Evolutionary conservation across 2,797 vertebrate species (phyloP).

Genomic region (Phataginus tetradactyla): DNA sequence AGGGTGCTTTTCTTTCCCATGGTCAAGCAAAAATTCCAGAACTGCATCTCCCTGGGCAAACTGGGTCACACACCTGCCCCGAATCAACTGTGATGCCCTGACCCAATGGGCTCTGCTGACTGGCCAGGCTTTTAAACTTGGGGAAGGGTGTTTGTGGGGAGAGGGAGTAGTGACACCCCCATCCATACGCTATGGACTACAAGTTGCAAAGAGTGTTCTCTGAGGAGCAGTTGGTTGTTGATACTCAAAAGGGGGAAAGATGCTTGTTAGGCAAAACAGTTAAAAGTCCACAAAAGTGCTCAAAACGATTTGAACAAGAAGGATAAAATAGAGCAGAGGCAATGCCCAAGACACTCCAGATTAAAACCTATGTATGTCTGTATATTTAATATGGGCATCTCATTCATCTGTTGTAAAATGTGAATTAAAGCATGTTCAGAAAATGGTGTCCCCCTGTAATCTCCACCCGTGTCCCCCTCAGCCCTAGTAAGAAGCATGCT

Average conservation of each 20-base stretch:
- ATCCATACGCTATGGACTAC: neutral
- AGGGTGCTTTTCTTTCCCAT: neutral
- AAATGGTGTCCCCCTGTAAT: neutral
- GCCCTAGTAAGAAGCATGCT: neutral
- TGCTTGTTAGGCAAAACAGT: neutral
- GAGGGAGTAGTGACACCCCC: neutral
- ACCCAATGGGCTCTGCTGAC: neutral
- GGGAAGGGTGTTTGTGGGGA: neutral
- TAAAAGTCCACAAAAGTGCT: neutral
- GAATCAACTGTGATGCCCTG: neutral
- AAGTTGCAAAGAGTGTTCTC: neutral
- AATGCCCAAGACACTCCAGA: neutral
- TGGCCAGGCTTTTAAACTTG: neutral
- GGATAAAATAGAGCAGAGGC: neutral
- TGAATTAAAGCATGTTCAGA: neutral
- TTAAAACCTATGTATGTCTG: neutral
- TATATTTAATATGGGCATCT: constrained; percentile 1
- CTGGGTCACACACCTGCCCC: neutral
- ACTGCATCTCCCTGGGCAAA: neutral
- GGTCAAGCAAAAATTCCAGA: constrained; percentile 9
- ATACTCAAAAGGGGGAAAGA: neutral
- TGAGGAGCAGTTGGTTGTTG: neutral
- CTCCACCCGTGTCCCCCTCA: neutral
- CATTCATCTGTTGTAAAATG: neutral
- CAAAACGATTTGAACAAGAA: neutral